A percentile compares a stretch with the other conserved stretches of the same genome.
Conservation (phyloP, 2,888 invertebrate species). For the Campoletis raptor region DNA sequence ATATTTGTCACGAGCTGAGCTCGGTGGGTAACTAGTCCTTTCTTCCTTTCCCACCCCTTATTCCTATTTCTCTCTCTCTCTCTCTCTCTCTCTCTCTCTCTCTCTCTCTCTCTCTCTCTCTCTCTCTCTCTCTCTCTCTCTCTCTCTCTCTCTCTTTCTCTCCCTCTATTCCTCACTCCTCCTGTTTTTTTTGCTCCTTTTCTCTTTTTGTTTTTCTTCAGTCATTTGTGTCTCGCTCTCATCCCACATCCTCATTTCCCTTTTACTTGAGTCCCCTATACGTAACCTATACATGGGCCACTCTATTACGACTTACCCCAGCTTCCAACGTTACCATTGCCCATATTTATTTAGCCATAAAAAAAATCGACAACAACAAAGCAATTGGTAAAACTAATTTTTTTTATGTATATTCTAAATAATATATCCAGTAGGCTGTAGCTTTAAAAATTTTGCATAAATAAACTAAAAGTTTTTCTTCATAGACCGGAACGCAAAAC, state of each 20-base stretch:
- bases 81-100: not conserved
- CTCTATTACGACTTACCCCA: not conserved
- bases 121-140: not conserved
- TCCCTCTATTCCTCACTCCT: not conserved
- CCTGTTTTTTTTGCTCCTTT: not conserved
- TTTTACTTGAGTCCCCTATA: not conserved
- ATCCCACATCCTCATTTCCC: slow-evolving; percentile 6
- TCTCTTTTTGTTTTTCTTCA: not conserved
- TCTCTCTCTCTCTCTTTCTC: not conserved
- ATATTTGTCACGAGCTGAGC: slow-evolving; percentile 55
- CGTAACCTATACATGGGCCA: not conserved
- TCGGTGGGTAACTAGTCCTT: slow-evolving; percentile 18
- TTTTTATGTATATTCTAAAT: no score
- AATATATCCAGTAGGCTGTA: no score
- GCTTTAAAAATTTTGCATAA: no score
- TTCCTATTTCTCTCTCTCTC: slow-evolving; percentile 29
- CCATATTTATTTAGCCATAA: not conserved
- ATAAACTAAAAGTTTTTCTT: not conserved
- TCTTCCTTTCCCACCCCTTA: not conserved
- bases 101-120: not conserved
- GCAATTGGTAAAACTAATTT: not conserved
- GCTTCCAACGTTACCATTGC: not conserved
- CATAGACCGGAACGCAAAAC: not conserved
- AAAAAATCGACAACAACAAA: not conserved
- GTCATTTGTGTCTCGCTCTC: not conserved